Evolutionary conservation across 2,113 vertebrate genomes (phyloP), one percentile per base, ranked within the genome.

Genomic region (Calyptommatus sinebrachiatus): DNA sequence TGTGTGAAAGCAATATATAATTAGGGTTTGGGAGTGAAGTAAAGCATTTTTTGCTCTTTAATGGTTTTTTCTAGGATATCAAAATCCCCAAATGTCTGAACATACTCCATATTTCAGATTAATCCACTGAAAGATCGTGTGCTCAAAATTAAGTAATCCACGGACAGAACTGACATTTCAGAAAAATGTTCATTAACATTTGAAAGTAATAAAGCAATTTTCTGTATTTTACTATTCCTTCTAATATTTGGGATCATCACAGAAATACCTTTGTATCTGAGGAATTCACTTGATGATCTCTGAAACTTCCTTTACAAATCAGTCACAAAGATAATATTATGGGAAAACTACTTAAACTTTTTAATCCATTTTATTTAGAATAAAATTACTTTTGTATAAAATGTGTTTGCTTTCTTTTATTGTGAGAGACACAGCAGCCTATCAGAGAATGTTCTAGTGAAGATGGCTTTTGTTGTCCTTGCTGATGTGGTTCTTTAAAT

Each of bases 401-500:
- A 61, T 24, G 8, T 69, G 65, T 29, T 81, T 75, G 35, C 72
- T 41, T 81, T 75, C 63, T 75, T 81, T 75, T 69, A 68, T 79
- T 81, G 66, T 62, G 50, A 65, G 48, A 69, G 20, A 45, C 63
- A 41, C 48, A 68, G 46, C 48, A 68, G 46, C 57, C 63, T 65
- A 57, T 80, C n/a, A n/a, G 48, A 53, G 61, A 75, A 46, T 61
- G 72, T 53, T 60, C 41, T 26, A 28, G 46, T 9, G 50, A 67
- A 41, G 62, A 62, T 31, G 67, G 62, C 62, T 80, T 53, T 57
- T 45, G 71, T 60, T 80, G 66, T 73, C 79, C 62, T 20, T 57
- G 46, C 31, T 80, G 71, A 81, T 57, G 63, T 45, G 31, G 29
- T 29, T 81, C 31, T 75, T 81, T 75, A 81, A 68, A 75, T 75